phyloP scores from a whole-genome alignment of 1,140 invertebrate genomes.

The Philopotamus ludificatus region DNA sequence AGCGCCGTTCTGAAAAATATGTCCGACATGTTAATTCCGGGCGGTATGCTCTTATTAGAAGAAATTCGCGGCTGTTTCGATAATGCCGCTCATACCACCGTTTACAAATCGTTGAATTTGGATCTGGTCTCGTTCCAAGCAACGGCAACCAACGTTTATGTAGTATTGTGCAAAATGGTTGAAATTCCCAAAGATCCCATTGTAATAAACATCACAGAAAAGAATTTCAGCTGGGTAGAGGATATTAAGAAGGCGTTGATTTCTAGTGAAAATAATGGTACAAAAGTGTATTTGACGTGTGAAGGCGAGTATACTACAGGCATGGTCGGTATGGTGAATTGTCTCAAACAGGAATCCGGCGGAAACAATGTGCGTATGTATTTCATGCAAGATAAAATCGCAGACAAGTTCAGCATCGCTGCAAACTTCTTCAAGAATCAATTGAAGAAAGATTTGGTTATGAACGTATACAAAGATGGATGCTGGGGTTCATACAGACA shows the following conservation, averaged over 20 bases:
- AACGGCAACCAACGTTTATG: slow-evolving; percentile 59
- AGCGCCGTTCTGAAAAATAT: slow-evolving; percentile 60
- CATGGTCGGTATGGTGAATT: slow-evolving; percentile 85
- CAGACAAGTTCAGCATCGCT: slow-evolving; percentile 62
- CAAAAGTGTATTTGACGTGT: slow-evolving; percentile 70
- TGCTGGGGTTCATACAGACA: slow-evolving; percentile 86
- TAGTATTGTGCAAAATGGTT: slow-evolving; percentile 59
- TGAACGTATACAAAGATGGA: slow-evolving; percentile 78
- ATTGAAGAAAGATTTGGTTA: slow-evolving; percentile 73
- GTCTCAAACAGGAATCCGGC: slow-evolving; percentile 80
- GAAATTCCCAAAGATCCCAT: slow-evolving; percentile 49
- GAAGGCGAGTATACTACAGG: slow-evolving; percentile 67
- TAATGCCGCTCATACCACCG: slow-evolving; percentile 44
- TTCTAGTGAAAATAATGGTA: slow-evolving; percentile 57
- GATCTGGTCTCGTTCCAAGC: slow-evolving; percentile 57
- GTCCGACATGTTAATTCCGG: slow-evolving; percentile 61
- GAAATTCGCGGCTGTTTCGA: slow-evolving; percentile 63
- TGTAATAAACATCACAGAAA: slow-evolving; percentile 64
- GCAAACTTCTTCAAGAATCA: slow-evolving; percentile 62
- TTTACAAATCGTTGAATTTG: slow-evolving; percentile 54
- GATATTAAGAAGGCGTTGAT: slow-evolving; percentile 69
- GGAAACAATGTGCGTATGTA: slow-evolving; percentile 71
- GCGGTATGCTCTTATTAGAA: slow-evolving; percentile 77
- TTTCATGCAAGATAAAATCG: slow-evolving; percentile 66
- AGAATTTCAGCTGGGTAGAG: slow-evolving; percentile 79